Evolutionary conservation across 2,888 invertebrate species (phyloP), one percentile per base, ranked within the genome.

Genomic region (Matsumyia berberina): DNA sequence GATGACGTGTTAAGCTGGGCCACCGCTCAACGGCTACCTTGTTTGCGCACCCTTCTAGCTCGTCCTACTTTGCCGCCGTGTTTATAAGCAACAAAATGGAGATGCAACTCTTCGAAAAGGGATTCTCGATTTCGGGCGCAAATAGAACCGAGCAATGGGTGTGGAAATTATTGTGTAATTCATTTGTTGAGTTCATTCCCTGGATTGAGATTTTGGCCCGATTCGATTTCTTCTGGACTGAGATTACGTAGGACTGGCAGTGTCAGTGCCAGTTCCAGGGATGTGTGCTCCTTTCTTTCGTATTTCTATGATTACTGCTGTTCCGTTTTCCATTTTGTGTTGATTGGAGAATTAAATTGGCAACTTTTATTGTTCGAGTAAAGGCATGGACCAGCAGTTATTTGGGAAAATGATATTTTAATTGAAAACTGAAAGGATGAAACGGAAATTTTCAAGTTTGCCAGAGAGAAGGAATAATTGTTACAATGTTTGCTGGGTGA

Each of bases 321-420:
- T 67, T 58, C 58, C 57, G 73, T 57, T 83, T 69, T 66, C 39
- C 64, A 66, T 78, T 83, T 67, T 72, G 33, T 76, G 51, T 51
- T 80, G 80, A 78, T 83, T 83, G 83, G 73, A 60, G 85, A 76
- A 70, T 70, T 66, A 76, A 85, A 85, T 60, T 78, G 73, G 73
- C 31, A 51, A 57, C 67, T 69, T 64, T 83, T 64, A 67, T 73
- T 78, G 78, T 67, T 39, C 46, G 15, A 37, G 37, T 9, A 46
- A 12, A 11, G 2, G 24, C 19, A 15, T 1, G n/a, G 5, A 3
- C 11, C n/a, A 5, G 7, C 44, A 44, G 15, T 49, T 58, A 46
- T 67, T 64, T 58, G 72, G 46, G 67, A 60, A 80, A 85, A 70
- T 70, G 49, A 85, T 76, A 70, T 85, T 85, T 85, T 79, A 85